Conservation (phyloP, 2,888 invertebrate species). For the Palloptera scutellata region DNA sequence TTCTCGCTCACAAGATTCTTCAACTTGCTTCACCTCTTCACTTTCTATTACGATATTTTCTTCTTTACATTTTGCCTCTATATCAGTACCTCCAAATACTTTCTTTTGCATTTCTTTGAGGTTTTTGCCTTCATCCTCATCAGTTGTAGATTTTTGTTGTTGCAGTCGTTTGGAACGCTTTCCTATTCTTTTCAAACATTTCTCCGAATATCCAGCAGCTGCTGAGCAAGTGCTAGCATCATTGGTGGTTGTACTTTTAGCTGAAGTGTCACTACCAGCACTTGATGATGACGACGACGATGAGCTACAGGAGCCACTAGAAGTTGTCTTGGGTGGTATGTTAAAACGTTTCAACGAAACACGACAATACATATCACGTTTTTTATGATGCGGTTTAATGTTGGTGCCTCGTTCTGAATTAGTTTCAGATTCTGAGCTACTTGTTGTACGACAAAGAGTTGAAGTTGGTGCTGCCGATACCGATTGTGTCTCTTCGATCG, state of each 20-base stretch:
- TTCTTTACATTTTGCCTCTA: too few relatives aligned
- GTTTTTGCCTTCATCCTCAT: constrained; percentile 5
- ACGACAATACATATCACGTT: constrained; percentile 38
- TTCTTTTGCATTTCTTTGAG: constrained; percentile 11
- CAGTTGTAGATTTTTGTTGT: constrained; percentile 10
- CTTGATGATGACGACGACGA: constrained; percentile 30
- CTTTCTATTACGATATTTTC: neutral
- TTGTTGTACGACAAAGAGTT: constrained; percentile 22
- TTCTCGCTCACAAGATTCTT: neutral
- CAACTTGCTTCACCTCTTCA: neutral
- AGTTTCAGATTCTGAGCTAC: constrained; percentile 46
- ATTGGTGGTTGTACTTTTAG: constrained; percentile 10
- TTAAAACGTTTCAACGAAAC: constrained; percentile 46
- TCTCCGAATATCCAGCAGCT: too few relatives aligned
- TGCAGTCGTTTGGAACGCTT: constrained; percentile 37
- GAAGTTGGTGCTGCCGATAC: too few relatives aligned
- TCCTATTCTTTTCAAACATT: neutral
- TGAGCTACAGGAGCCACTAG: too few relatives aligned
- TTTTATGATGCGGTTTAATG: constrained; percentile 25
- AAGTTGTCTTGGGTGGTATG: constrained; percentile 33
- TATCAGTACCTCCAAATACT: neutral
- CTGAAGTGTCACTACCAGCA: constrained; percentile 6
- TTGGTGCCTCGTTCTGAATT: constrained; percentile 39
- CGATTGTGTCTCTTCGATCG: too few relatives aligned
- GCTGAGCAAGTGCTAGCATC: constrained; percentile 13